Base-by-base conservation (phyloP, 2,888 invertebrate genomes). In the Drosophila siamana region DNA sequence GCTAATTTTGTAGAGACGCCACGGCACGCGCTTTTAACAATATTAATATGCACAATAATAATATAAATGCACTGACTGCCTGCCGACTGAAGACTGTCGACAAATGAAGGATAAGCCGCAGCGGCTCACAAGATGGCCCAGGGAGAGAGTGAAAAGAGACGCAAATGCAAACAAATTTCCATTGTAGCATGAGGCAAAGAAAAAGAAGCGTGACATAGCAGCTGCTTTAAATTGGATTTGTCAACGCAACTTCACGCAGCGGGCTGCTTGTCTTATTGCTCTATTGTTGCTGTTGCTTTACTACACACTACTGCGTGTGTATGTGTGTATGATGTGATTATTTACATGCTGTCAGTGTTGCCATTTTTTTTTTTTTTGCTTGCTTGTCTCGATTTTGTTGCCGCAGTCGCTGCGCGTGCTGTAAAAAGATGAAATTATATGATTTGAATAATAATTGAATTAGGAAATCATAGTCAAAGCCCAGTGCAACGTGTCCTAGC, bases 401-500 rank as follows among this genome's bases (percentile, higher is more conserved):
- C 26, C 7, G 26, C 40, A 30, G 51, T 19, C 19, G 19, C 55
- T 46, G 59, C 48, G 70, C 71, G 71, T 68, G 71, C 44, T 54
- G 54, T 74, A 71, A 78, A 71, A 78, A 74, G 80, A 90, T 90
- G 86, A 86, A 90, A 87, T 91, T 90, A 89, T 91, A 89, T 89
- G 90, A 90, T 91, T 91, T 91, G 91, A 91, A 91, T 91, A 91
- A 90, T 89, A 91, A 91, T 90, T 86, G 90, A 91, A 90, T 90
- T 90, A 90, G 82, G 80, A 89, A 84, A 88, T 89, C 89, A 86
- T 83, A 83, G 55, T 69, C 69, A 80, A 69, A 79, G 71, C 60
- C 64, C 28, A 28, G 26, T 33, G 62, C 76, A 60, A 59, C 52
- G 63, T 68, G 50, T 36, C 55, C 7, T 6, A 6, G 24, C 47